Conservation (phyloP, 2,113 vertebrate genomes). For the Penelope pileata region DNA sequence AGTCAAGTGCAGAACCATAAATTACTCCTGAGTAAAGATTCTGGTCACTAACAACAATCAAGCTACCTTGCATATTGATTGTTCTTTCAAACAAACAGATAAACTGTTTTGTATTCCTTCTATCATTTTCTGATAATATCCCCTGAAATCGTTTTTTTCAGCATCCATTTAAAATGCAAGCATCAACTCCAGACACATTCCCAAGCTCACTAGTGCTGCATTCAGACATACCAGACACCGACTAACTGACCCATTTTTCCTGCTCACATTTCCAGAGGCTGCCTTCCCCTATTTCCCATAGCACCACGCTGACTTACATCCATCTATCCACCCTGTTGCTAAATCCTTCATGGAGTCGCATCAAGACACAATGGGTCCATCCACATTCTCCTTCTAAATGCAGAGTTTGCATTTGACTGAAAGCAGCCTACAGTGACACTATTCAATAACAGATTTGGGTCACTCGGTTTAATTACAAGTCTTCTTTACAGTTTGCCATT, state of each 20-base stretch:
- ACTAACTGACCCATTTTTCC: background rate
- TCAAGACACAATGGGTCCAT: background rate
- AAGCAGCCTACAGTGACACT: background rate
- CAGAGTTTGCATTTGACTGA: background rate
- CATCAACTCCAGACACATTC: rapidly evolving
- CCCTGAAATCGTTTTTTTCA: background rate
- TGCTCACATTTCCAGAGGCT: background rate
- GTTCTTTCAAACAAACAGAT: background rate
- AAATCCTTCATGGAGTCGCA: background rate
- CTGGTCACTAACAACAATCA: background rate
- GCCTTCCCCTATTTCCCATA: background rate
- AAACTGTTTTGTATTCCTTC: background rate
- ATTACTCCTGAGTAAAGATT: background rate
- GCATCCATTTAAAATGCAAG: background rate
- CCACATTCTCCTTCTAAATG: background rate
- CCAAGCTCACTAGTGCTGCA: background rate
- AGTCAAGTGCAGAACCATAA: background rate
- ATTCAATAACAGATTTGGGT: background rate
- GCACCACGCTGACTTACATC: background rate
- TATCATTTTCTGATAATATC: background rate
- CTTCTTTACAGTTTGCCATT: background rate
- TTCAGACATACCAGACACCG: background rate
- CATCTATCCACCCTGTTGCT: background rate
- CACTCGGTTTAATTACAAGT: background rate
- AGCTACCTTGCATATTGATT: background rate